Percentiles rank a stretch among this genome's conserved stretches.
phyloP scores from a whole-genome alignment of 2,797 vertebrate species.

The Gorsachius magnificus region DNA sequence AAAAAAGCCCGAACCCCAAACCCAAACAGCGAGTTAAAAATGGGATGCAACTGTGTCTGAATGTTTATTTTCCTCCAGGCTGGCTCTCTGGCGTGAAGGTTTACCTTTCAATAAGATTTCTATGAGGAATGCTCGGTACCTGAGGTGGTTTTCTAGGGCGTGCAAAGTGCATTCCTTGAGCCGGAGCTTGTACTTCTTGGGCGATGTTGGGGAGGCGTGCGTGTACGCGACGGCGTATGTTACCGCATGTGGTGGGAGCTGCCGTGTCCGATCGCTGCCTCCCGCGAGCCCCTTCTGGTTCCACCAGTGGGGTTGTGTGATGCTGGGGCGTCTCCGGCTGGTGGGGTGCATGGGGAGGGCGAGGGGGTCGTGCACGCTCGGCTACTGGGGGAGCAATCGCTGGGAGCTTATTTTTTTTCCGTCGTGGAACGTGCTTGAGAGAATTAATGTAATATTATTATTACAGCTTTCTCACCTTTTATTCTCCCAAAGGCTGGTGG shows the following conservation, averaged over 20 bases:
- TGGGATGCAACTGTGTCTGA: neutral
- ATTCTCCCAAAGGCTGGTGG: neutral
- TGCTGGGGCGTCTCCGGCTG: neutral
- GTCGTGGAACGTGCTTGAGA: rapidly evolving
- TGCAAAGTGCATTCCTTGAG: neutral
- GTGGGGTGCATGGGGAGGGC: neutral
- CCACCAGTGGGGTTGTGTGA: neutral
- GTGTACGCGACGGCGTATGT: rapidly evolving
- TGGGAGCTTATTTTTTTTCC: rapidly evolving
- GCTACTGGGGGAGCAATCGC: rapidly evolving
- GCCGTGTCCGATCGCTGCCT: rapidly evolving
- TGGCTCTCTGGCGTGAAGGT: neutral
- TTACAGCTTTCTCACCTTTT: neutral
- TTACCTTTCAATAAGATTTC: neutral
- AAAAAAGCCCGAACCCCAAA: no score
- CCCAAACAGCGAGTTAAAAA: neutral
- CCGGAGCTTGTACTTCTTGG: neutral
- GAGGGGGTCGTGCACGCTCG: rapidly evolving
- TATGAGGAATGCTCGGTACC: neutral
- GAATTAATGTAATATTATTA: neutral
- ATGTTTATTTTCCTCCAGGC: neutral
- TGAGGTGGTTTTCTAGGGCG: rapidly evolving
- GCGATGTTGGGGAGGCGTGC: rapidly evolving
- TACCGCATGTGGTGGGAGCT: neutral
- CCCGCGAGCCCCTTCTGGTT: neutral